These are phyloP conservation scores for Rhaphigaster nebulosa DNA, from an alignment of 2,888 invertebrate species.

Conservation along the genomic window DNA sequence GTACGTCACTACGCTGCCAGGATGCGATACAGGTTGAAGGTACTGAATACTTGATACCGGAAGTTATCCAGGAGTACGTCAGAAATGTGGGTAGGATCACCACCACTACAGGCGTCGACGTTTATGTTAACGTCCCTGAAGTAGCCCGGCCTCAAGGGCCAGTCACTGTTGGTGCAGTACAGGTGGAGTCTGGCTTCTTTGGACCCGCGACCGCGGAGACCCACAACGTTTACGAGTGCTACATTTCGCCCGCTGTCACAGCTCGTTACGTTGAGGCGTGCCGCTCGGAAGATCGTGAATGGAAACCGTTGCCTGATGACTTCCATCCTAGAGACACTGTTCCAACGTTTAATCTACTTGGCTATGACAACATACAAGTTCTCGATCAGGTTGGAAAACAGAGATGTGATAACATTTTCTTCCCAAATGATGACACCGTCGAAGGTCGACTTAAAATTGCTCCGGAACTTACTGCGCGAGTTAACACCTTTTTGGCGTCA, in stretches of 20 bases:
- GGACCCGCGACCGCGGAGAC: background rate
- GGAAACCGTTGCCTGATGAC: background rate
- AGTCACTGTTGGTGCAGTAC: too few relatives aligned
- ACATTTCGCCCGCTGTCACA: conserved; percentile 49
- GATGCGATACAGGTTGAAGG: background rate
- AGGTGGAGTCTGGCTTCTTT: background rate
- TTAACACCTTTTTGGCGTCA: background rate
- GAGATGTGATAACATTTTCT: background rate
- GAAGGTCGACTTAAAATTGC: background rate
- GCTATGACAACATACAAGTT: background rate
- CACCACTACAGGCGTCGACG: background rate
- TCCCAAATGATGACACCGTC: background rate
- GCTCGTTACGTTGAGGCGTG: conserved; percentile 27
- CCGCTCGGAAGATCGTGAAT: background rate
- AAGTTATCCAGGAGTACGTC: background rate
- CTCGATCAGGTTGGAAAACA: background rate
- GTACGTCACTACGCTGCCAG: background rate
- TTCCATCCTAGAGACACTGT: background rate
- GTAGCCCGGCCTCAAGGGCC: background rate
- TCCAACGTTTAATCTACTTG: background rate
- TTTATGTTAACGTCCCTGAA: background rate
- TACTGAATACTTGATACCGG: background rate
- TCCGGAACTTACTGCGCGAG: background rate
- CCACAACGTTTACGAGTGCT: conserved; percentile 55
- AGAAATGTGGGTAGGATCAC: background rate